phyloP scores from a whole-genome alignment of 2,888 invertebrate species.

The Drosophila neotestacea region DNA sequence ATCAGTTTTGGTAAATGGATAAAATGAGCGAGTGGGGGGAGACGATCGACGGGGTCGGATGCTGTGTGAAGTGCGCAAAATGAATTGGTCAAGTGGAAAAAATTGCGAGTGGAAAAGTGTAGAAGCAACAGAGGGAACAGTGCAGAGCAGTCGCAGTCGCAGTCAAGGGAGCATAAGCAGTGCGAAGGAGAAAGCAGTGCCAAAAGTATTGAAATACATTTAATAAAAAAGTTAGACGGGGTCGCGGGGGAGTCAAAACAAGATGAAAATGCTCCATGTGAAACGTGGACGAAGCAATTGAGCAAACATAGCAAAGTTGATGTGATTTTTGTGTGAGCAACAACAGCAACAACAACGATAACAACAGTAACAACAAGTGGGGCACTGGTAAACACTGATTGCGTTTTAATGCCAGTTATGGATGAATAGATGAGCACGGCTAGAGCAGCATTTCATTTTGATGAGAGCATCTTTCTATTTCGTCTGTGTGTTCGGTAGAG shows the following conservation, averaged over 20 bases:
- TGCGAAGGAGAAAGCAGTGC: constrained; percentile 19
- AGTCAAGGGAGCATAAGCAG: not conserved
- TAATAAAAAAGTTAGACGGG: constrained; percentile 74
- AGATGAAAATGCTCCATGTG: constrained; percentile 24
- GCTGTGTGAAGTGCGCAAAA: constrained; percentile 68
- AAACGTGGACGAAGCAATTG: constrained; percentile 52
- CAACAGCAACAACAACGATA: constrained; percentile 26
- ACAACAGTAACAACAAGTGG: constrained; percentile 37
- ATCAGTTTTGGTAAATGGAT: constrained; percentile 60
- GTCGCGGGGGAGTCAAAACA: constrained; percentile 35
- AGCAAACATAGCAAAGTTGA: constrained; percentile 64
- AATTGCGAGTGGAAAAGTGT: constrained; percentile 55
- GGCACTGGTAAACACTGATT: constrained; percentile 72
- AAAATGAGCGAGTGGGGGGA: constrained; percentile 3
- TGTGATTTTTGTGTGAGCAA: constrained; percentile 72
- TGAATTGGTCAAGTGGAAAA: constrained; percentile 80
- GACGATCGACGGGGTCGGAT: constrained; percentile 8
- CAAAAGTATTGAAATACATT: constrained; percentile 78
- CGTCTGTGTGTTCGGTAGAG: not conserved
- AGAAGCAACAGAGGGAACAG: not conserved
- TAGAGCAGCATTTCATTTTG: constrained; percentile 13
- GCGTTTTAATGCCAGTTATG: constrained; percentile 77
- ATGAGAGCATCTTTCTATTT: constrained; percentile 17
- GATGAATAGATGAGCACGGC: constrained; percentile 54
- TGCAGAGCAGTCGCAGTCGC: not conserved